Evolutionary conservation across 2,888 invertebrate species (phyloP).

Genomic region (Acanthococcus lagerstroemiae): DNA sequence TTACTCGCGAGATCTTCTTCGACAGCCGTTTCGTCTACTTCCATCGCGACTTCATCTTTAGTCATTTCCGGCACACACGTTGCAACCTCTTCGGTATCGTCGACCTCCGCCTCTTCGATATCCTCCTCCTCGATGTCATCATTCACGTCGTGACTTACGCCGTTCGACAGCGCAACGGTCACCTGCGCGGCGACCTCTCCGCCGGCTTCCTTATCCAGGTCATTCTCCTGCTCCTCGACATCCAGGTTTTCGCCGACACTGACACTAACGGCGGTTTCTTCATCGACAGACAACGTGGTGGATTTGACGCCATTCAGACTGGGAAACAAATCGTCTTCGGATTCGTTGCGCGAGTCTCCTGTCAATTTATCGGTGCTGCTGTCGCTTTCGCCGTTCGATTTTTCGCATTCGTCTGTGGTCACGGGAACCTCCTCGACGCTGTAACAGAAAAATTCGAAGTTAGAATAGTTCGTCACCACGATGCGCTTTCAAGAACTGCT

Average conservation of each 20-base stretch:
- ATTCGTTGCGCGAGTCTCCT: not conserved
- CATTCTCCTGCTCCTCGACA: not conserved
- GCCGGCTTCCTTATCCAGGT: not conserved
- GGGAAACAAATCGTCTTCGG: not conserved
- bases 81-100: not conserved
- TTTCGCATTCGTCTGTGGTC: slow-evolving; percentile 16
- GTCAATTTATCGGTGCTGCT: not conserved
- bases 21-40: not conserved
- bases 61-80: too few relatives aligned
- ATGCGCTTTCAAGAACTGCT: too few relatives aligned
- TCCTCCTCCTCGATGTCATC: slow-evolving; percentile 10
- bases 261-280: not conserved
- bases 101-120: not conserved
- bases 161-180: not conserved
- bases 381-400: slow-evolving; percentile 18
- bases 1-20: too few relatives aligned
- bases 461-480: too few relatives aligned
- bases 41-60: too few relatives aligned
- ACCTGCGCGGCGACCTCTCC: not conserved
- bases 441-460: slow-evolving; percentile 9
- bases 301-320: slow-evolving; percentile 7
- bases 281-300: not conserved
- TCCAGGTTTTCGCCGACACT: not conserved
- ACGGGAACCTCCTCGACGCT: slow-evolving; percentile 22
- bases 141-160: not conserved